Evolutionary conservation across 2,888 invertebrate species (phyloP).

Genomic region (Tenthredo notha): DNA sequence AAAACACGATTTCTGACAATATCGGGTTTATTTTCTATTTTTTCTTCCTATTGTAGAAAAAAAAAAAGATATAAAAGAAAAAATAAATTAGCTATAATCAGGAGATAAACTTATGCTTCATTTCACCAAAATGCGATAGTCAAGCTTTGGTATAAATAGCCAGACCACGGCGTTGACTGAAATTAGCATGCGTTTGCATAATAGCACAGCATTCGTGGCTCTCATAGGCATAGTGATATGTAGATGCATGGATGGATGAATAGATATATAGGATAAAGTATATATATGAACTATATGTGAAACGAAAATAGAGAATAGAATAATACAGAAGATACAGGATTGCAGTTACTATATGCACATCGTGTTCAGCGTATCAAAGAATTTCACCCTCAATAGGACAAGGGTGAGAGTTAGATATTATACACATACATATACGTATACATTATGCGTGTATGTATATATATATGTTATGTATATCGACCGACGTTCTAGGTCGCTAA

Average conservation of each 20-base stretch:
- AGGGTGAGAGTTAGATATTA: background rate
- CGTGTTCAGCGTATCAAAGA: constrained; percentile 8
- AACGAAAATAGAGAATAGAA: constrained; percentile 12
- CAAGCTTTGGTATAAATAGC: constrained; percentile 3
- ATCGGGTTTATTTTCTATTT: no score
- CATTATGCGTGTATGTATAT: background rate
- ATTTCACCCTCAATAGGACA: constrained; percentile 18
- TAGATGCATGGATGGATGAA: background rate
- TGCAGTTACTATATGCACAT: background rate
- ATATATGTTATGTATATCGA: constrained; percentile 25
- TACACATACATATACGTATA: background rate
- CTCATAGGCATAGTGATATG: background rate
- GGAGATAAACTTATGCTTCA: constrained; percentile 22
- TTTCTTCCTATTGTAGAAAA: background rate
- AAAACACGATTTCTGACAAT: no score
- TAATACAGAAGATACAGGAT: background rate
- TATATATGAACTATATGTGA: background rate
- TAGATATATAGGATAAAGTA: constrained; percentile 3
- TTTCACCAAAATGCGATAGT: background rate
- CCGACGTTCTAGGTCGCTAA: constrained; percentile 27
- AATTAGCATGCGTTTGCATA: constrained; percentile 59
- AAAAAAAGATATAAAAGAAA: background rate
- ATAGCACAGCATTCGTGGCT: constrained; percentile 47
- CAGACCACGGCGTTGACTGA: constrained; percentile 35
- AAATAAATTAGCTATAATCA: background rate